Conservation (phyloP, 2,888 invertebrate species). For the Zhuqinia jingwanae region DNA sequence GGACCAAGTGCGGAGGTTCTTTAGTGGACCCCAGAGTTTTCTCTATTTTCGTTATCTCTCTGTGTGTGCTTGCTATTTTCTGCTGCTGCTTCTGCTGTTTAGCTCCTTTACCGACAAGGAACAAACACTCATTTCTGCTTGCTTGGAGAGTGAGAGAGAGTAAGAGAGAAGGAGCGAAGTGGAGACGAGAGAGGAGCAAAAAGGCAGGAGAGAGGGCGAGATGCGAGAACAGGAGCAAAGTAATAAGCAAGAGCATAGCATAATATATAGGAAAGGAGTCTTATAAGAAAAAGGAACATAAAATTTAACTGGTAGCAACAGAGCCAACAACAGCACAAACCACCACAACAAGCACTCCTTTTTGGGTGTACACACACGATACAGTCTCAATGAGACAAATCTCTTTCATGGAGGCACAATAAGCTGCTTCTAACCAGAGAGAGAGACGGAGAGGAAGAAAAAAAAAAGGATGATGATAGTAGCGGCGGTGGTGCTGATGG, state of each 20-base stretch:
- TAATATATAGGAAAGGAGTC: neutral
- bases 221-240: slow-evolving; percentile 30
- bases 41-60: slow-evolving; percentile 33
- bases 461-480: neutral
- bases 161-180: slow-evolving; percentile 6
- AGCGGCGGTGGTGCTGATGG: neutral
- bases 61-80: neutral
- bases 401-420: slow-evolving; percentile 63
- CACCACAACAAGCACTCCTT: slow-evolving; percentile 43
- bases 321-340: neutral
- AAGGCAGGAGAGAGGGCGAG: slow-evolving; percentile 33
- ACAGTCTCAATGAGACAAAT: slow-evolving; percentile 50
- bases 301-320: slow-evolving; percentile 47
- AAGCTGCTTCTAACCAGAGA: slow-evolving; percentile 39
- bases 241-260: too few species aligned
- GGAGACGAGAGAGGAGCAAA: neutral
- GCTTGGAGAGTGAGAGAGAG: slow-evolving; percentile 10
- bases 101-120: slow-evolving; percentile 45
- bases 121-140: slow-evolving; percentile 42
- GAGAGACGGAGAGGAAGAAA: slow-evolving; percentile 42
- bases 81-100: neutral
- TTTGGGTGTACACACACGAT: slow-evolving; percentile 37
- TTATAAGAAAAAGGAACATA: slow-evolving; percentile 34
- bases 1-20: slow-evolving; percentile 50
- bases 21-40: slow-evolving; percentile 64